Percentiles rank a stretch among this genome's conserved stretches.
Conservation (phyloP, 2,888 invertebrate species). For the Cosmia pyralina region DNA sequence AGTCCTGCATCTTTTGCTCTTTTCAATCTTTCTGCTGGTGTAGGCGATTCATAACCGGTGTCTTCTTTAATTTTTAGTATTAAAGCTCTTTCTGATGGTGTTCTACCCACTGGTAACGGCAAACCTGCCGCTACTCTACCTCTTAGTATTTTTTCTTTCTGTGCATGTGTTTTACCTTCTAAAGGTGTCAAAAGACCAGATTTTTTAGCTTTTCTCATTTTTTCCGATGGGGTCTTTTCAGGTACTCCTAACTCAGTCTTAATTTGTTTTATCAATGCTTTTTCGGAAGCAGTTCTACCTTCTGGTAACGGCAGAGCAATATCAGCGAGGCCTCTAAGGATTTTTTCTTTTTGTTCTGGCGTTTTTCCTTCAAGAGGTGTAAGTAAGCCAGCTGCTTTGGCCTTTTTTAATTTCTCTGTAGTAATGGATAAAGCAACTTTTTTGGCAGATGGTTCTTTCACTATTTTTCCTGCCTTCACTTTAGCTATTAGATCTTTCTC, state of each 20-base stretch:
- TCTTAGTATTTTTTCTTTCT: constrained; percentile 70
- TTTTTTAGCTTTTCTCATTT: constrained; percentile 38
- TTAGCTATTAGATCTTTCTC: background rate
- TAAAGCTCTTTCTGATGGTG: constrained; percentile 63
- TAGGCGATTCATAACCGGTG: constrained; percentile 63
- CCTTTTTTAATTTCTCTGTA: constrained; percentile 8
- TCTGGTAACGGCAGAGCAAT: constrained; percentile 55
- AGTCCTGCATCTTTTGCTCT: constrained; percentile 63
- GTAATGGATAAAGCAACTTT: constrained; percentile 2
- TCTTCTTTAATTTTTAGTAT: constrained; percentile 57
- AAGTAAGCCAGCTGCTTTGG: constrained; percentile 46
- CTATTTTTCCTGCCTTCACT: background rate
- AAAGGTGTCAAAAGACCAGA: constrained; percentile 66
- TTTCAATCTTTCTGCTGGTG: constrained; percentile 58
- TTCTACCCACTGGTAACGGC: constrained; percentile 64
- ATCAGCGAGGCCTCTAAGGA: constrained; percentile 39
- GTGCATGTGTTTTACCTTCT: constrained; percentile 66
- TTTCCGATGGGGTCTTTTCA: constrained; percentile 43
- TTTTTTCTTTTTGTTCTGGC: constrained; percentile 51
- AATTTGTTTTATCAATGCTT: constrained; percentile 51
- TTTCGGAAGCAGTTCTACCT: constrained; percentile 53
- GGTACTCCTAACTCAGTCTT: constrained; percentile 56
- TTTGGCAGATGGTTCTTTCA: background rate
- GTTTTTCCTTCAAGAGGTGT: constrained; percentile 57
- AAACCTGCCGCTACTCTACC: constrained; percentile 61